These are phyloP conservation scores for Tenualosa ilisha DNA, from an alignment of 2,797 vertebrate species.

Conservation along the genomic window DNA sequence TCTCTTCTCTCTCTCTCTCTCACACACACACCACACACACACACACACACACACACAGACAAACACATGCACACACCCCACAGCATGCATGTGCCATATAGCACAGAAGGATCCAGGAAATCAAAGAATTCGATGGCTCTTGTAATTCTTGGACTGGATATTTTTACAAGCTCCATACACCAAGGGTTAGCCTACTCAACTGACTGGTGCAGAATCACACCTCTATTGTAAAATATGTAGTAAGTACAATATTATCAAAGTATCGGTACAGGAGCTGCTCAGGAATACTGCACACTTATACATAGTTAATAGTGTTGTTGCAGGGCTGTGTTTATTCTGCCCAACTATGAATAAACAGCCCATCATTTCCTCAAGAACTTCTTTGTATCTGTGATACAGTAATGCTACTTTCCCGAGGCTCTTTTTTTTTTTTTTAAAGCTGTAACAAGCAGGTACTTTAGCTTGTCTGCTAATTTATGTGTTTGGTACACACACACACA, in stretches of 20 bases:
- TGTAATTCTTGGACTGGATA: too few relatives aligned
- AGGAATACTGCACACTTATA: too few relatives aligned
- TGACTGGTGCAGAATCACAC: too few relatives aligned
- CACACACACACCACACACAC: not conserved
- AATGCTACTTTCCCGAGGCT: not conserved
- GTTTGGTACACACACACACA: not conserved
- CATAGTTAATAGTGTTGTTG: too few relatives aligned
- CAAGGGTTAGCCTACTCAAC: too few relatives aligned
- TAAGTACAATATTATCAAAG: too few relatives aligned
- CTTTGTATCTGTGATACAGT: not conserved
- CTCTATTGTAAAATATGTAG: too few relatives aligned
- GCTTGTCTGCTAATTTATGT: not conserved
- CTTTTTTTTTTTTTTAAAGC: not conserved
- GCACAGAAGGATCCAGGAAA: not conserved
- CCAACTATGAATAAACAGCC: not conserved
- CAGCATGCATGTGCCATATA: too few relatives aligned
- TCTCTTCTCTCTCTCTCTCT: not conserved
- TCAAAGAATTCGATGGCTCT: not conserved
- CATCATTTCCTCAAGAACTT: not conserved
- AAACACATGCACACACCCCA: not conserved
- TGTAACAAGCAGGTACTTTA: not conserved
- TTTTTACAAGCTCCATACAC: too few relatives aligned
- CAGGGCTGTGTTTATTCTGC: too few relatives aligned
- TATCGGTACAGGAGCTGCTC: too few relatives aligned
- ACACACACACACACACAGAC: slow-evolving; percentile 5